phyloP scores from a whole-genome alignment of 2,113 vertebrate genomes.

The Syrrhaptes paradoxus region DNA sequence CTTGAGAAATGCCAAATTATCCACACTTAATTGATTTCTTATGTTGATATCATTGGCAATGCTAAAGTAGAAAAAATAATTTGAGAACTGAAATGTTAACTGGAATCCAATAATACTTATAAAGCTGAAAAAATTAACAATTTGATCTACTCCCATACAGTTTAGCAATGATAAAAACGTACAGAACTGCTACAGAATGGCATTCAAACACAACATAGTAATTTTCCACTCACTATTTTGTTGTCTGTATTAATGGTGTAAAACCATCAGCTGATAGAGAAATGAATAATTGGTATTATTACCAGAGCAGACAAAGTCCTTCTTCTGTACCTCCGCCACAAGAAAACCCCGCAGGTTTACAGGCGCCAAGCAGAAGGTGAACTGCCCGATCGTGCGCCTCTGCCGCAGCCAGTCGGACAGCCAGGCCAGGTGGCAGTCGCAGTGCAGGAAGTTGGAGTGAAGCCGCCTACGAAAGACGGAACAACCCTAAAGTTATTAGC shows the following conservation, averaged over 20 bases:
- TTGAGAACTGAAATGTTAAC: conserved; percentile 21
- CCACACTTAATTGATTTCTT: conserved; percentile 46
- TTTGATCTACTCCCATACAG: neutral
- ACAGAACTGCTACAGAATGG: neutral
- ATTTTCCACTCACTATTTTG: neutral
- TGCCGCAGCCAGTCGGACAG: conserved; percentile 97
- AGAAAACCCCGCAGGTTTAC: conserved; percentile 94
- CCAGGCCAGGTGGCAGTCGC: conserved; percentile 98
- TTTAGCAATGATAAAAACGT: neutral
- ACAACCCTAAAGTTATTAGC: neutral
- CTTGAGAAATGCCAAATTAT: conserved; percentile 37
- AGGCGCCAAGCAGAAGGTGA: conserved; percentile 96
- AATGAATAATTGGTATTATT: neutral
- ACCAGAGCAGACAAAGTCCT: conserved; percentile 95
- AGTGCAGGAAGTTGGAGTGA: conserved; percentile 96
- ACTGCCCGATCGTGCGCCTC: conserved; percentile 90
- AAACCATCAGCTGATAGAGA: neutral
- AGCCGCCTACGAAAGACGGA: conserved; percentile 82
- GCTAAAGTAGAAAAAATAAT: conserved; percentile 3
- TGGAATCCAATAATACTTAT: conserved; percentile 23
- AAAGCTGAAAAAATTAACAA: conserved; percentile 1
- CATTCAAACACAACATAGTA: neutral
- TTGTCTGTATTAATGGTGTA: neutral
- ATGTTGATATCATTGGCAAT: conserved; percentile 1
- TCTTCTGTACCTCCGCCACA: conserved; percentile 95